Evolutionary conservation across 2,113 vertebrate species (phyloP).

Genomic region (Haplochromis vanheusdeni): DNA sequence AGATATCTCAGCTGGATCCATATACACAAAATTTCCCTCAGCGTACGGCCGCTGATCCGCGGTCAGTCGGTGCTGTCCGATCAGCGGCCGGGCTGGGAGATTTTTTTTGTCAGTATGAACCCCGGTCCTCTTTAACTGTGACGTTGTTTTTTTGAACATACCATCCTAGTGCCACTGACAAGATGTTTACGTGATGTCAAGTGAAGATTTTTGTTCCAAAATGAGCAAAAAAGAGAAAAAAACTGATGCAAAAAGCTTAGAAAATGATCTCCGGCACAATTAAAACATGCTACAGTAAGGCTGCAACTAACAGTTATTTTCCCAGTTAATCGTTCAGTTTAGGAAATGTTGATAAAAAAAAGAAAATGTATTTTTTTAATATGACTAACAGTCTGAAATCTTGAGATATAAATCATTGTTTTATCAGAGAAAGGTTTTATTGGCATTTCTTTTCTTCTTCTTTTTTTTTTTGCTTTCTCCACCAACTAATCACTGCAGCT

Average conservation of each 20-base stretch:
- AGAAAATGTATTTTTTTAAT: not conserved
- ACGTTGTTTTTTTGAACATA: conserved; percentile 42
- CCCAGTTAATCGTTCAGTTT: not conserved
- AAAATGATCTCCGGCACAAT: not conserved
- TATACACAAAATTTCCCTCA: conserved; percentile 8
- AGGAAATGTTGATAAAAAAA: not conserved
- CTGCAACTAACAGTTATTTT: not conserved
- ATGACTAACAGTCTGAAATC: not conserved
- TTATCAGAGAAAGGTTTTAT: not conserved
- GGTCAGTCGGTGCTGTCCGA: not conserved
- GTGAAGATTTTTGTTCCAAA: conserved; percentile 43
- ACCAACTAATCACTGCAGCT: not conserved
- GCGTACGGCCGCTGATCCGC: not conserved
- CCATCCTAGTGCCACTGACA: conserved; percentile 42
- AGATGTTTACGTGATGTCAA: conserved; percentile 44
- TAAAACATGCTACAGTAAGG: not conserved
- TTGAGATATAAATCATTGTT: not conserved
- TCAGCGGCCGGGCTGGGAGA: not conserved
- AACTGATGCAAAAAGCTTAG: not conserved
- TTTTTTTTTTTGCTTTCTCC: not conserved
- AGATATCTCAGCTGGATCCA: conserved; percentile 43
- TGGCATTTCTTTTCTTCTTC: not conserved
- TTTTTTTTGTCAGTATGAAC: conserved; percentile 18
- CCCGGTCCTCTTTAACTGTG: conserved; percentile 27
- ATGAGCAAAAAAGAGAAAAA: not conserved